Evolutionary conservation across 2,888 invertebrate genomes (phyloP).

Genomic region (Ellobium chinense): DNA sequence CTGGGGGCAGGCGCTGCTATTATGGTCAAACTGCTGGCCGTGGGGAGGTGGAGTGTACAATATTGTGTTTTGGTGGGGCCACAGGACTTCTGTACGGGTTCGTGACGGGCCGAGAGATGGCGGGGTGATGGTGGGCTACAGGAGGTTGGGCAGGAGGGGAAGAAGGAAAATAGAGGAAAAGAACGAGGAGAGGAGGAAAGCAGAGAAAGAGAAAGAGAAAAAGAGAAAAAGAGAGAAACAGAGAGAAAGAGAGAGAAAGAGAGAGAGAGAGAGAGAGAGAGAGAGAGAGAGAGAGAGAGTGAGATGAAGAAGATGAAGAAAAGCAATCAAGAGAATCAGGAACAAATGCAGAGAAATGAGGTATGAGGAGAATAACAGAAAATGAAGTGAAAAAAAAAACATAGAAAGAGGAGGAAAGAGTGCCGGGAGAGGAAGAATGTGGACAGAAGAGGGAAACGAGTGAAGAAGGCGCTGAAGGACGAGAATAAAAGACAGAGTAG

Average conservation of each 20-base stretch:
- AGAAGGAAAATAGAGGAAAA: constrained; percentile 18
- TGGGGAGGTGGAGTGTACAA: neutral
- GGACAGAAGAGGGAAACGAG: too few relatives aligned
- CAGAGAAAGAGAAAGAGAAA: neutral
- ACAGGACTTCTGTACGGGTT: too few relatives aligned
- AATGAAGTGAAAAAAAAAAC: neutral
- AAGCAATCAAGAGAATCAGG: neutral
- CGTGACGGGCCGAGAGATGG: neutral
- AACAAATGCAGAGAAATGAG: neutral
- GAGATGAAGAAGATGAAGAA: neutral
- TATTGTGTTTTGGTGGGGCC: too few relatives aligned
- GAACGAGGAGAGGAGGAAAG: neutral
- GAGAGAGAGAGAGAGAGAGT: constrained; percentile 4
- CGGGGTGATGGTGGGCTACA: neutral
- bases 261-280: constrained; percentile 18
- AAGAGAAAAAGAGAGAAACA: constrained; percentile 8
- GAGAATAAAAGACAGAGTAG: too few relatives aligned
- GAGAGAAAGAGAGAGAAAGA: neutral
- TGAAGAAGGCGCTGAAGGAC: too few relatives aligned
- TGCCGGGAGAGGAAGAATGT: too few relatives aligned
- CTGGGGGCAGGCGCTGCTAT: too few relatives aligned
- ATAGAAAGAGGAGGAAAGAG: neutral
- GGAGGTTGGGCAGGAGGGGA: neutral
- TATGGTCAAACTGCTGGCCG: neutral
- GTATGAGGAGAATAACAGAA: neutral